Evolutionary conservation across 2,888 invertebrate species (phyloP).

Genomic region (Macrosoma leucophasiata): DNA sequence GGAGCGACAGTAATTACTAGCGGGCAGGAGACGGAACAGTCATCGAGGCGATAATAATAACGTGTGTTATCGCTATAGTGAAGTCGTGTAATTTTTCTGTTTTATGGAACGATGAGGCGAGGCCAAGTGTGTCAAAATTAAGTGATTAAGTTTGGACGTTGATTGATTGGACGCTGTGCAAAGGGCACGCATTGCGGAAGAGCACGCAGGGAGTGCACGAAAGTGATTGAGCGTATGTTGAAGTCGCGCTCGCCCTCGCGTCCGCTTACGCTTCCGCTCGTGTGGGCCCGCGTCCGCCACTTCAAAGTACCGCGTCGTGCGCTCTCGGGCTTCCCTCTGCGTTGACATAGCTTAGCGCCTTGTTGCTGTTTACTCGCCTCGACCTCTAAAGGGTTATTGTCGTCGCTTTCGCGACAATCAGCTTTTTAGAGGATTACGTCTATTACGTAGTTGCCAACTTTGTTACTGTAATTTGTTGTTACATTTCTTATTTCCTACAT

Average conservation of each 20-base stretch:
- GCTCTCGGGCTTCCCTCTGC: slow-evolving; percentile 33
- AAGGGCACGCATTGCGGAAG: slow-evolving; percentile 60
- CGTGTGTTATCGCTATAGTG: slow-evolving; percentile 32
- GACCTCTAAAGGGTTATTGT: slow-evolving; percentile 30
- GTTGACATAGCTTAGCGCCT: slow-evolving; percentile 39
- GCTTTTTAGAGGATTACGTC: slow-evolving; percentile 16
- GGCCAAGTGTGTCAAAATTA: slow-evolving; percentile 58
- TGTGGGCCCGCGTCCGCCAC: slow-evolving; percentile 1
- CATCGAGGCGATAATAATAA: slow-evolving; percentile 47
- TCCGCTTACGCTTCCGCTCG: slow-evolving; percentile 7
- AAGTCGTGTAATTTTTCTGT: slow-evolving; percentile 50
- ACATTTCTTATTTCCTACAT: too few species aligned
- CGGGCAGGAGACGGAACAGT: slow-evolving; percentile 34
- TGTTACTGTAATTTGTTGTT: too few species aligned
- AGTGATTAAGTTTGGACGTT: slow-evolving; percentile 65
- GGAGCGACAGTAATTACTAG: slow-evolving; percentile 47
- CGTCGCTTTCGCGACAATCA: slow-evolving; percentile 20
- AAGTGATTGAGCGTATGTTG: slow-evolving; percentile 21
- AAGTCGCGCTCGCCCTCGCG: slow-evolving; percentile 6
- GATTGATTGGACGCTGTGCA: slow-evolving; percentile 56
- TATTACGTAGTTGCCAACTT: too few species aligned
- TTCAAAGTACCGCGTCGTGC: slow-evolving; percentile 22
- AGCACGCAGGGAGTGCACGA: slow-evolving; percentile 49
- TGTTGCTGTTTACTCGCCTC: slow-evolving; percentile 37
- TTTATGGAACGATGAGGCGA: slow-evolving; percentile 47